These are phyloP conservation scores for Spinus olivaceus DNA, from an alignment of 2,797 vertebrate species.

Conservation along the genomic window DNA sequence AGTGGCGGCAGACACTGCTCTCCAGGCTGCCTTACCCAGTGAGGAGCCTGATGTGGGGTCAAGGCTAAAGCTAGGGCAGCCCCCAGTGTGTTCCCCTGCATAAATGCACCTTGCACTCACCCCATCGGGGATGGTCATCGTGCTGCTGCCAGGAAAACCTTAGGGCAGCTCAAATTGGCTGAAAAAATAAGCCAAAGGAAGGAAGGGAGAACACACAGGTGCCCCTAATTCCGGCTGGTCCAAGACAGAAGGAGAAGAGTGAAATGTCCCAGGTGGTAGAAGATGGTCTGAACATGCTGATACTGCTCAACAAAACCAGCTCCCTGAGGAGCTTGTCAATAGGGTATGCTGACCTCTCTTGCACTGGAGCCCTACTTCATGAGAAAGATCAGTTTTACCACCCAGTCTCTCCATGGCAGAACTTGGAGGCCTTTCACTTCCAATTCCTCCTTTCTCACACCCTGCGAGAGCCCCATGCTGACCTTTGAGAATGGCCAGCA, in stretches of 20 bases:
- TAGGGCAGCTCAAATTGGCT: accelerated
- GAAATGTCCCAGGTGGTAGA: background rate
- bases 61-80: background rate
- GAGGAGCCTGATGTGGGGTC: background rate
- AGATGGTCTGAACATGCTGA: background rate
- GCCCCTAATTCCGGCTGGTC: background rate
- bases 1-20: background rate
- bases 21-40: background rate
- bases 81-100: background rate
- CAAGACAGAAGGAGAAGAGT: background rate
- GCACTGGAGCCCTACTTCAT: background rate
- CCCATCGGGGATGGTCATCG: too few relatives aligned
- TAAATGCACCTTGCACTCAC: too few relatives aligned
- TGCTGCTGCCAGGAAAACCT: background rate
- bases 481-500: background rate
- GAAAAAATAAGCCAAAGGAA: background rate
- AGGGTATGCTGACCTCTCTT: background rate
- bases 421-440: background rate
- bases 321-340: background rate
- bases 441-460: background rate
- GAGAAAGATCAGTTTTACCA: background rate
- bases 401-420: accelerated
- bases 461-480: background rate
- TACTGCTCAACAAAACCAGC: background rate
- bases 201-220: background rate